Evolutionary conservation across 2,888 invertebrate species (phyloP), one percentile per base, ranked within the genome.

Genomic region (Hydrotaea diabolus): DNA sequence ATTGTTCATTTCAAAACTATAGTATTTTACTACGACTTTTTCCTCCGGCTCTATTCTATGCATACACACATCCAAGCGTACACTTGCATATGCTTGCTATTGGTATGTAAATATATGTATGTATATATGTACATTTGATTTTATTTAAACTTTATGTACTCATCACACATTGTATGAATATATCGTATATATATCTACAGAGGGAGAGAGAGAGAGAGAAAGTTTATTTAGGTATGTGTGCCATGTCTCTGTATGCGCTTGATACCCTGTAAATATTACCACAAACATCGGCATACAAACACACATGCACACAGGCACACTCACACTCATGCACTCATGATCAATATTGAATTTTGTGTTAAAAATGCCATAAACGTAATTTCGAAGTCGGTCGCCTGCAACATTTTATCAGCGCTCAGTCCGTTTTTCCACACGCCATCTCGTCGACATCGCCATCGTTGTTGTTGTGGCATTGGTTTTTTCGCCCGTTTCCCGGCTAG

Each of bases 301-400:
- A 36, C 62, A 46, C 59, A n/a, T n/a, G n/a, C n/a, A 79, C 7
- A 49, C 13, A 46, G 55, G 31, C 53, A 21, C 3, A 57, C 15
- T 57, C 23, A 15, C 57, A 9, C 36, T 26, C 15, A 73, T 21
- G 17, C 57, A 9, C 36, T 26, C 62, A 55, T 31, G 36, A 74
- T 74, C 66, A 80, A 79, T 80, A 80, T 80, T 80, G 79, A 74
- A 77, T 69, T 77, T 19, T 83, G 53, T 43, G 53, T 43, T 59
- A 66, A 49, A 66, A 55, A 55, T 66, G 46, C 69, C 74, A 77
- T 82, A 82, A 78, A 74, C 26, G 74, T 43, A 62, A 75, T 78
- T 78, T 19, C 31, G 31, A 59, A 71, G 69, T 77, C 69, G 69
- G 74, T 80, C 23, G 23, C 55, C 55, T 13, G 39, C 66, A 62